Evolutionary conservation across 2,797 vertebrate species (phyloP), one percentile per base, ranked within the genome.

Genomic region (Nyctalus aviator): DNA sequence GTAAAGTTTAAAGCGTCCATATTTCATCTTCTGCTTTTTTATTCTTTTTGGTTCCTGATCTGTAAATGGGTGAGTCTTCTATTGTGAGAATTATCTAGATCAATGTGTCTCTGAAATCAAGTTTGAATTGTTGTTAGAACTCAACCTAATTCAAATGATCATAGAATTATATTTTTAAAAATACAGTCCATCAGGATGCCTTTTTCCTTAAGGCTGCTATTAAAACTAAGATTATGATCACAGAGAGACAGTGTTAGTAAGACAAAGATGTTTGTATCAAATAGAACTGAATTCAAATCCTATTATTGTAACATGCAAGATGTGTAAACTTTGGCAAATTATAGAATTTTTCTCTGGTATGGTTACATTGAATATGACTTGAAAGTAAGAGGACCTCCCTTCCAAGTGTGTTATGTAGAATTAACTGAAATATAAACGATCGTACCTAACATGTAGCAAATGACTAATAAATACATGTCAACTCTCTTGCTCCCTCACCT

Each of bases 21-120:
- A n/a, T 66, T 87, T 88, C 86, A 30, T 79, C 4, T 44, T 11
- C 44, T 44, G 44, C 44, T 48, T 76, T 30, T 10, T 69, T 64
- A 37, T 53, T 21, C 6, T 69, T 8, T 53, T 12, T 20, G 53
- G 5, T 93, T 91, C 10, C 27, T 93, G 25, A 53, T 50, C 37
- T 3, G 66, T 53, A 13, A 30, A 57, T 17, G 18, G 46, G 2
- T 76, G 37, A 92, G 5, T 3, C 27, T 88, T 84, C n/a, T 37
- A 18, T 77, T 71, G 13, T 66, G 23, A 88, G 41, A 69, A 30
- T 72, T 41, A 81, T 3, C 3, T 30, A 73, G 69, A 83, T 7
- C 21, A 91, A 73, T 25, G 6, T 37, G 68, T 88, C 13, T 92
- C 79, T 84, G 27, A 95, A 92, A 84, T 76, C 8, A 72, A 84